Base-by-base conservation (phyloP, 1,140 invertebrate species). In the Trachymyrmex cornetzi region DNA sequence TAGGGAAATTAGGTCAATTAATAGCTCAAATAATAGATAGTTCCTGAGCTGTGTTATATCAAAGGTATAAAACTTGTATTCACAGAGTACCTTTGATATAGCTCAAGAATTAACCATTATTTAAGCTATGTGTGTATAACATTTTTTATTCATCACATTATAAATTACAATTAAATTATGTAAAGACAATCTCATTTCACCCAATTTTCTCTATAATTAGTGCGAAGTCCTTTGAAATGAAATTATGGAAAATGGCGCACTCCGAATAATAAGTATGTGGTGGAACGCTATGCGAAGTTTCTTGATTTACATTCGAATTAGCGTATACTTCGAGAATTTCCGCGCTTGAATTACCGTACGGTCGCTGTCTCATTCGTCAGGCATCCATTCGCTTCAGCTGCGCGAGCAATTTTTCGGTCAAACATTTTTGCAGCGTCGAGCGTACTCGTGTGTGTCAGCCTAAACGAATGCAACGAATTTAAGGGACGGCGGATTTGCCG, bases 401-500 rank as follows among this genome's bases (percentile, higher is more conserved):
- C 14, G 79, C 55, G 80, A 84, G 24, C 38, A n/a, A 75, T 84
- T 84, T 75, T 22, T 48, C 55, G 19, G 11, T 61, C 80, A 48
- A 84, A 74, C 55, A n/a, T 80, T 63, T 61, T 66, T 77, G 63
- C 34, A 16, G 38, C 22, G 24, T 34, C 24, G 24, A 50, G 14
- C 34, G 24, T 24, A 38, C 50, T 57, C 53, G 55, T 44, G 19
- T 61, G 55, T 71, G 57, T 71, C 64, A 11, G 50, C 59, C 19
- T 64, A 57, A 69, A 27, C 55, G 44, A 48, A 80, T n/a, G 67
- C 38, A 69, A 69, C 27, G 87, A 75, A 82, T 57, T 59, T 44
- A 77, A 77, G 63, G 53, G 61, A 63, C 38, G 75, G 61, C 30
- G 82, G 87, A 67, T 67, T 63, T 63, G 72, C 64, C 53, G 85